A percentile compares a stretch with the other conserved stretches of the same genome.
Evolutionary conservation across 2,113 vertebrate genomes (phyloP).

Genomic region (Centrocercus urophasianus): DNA sequence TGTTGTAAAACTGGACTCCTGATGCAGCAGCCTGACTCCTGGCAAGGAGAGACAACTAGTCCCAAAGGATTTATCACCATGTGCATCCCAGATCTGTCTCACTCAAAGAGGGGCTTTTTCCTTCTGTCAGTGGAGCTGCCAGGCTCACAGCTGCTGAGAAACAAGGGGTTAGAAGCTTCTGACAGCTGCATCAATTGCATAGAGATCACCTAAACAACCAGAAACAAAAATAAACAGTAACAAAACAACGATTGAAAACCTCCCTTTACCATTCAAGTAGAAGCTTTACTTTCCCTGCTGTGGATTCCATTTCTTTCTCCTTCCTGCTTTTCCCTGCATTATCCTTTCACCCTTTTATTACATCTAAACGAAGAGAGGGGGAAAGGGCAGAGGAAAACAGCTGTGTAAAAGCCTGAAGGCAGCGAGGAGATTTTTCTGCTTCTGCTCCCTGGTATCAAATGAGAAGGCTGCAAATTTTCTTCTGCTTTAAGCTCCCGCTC

Average conservation of each 20-base stretch:
- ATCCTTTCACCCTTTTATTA: neutral
- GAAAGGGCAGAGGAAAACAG: neutral
- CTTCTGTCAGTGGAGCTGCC: neutral
- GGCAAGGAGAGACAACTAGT: neutral
- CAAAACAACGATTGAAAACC: neutral
- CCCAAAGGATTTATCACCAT: neutral
- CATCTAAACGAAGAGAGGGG: neutral
- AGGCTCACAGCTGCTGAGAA: neutral
- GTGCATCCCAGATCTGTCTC: neutral
- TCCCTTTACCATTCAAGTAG: neutral
- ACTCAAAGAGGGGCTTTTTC: neutral
- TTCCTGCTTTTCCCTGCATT: neutral
- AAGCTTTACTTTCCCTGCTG: neutral
- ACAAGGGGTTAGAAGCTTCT: neutral
- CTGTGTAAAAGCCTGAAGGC: neutral
- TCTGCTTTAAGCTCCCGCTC: neutral
- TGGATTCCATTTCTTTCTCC: neutral
- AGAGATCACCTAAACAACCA: neutral
- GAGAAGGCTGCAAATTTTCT: neutral
- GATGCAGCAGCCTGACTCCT: neutral
- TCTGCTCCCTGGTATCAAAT: neutral
- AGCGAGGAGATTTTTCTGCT: neutral
- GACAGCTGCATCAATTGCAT: neutral
- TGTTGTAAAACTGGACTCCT: neutral
- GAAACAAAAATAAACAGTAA: neutral